Base-by-base conservation (phyloP, 2,113 vertebrate genomes). In the Zosterops borbonicus region DNA sequence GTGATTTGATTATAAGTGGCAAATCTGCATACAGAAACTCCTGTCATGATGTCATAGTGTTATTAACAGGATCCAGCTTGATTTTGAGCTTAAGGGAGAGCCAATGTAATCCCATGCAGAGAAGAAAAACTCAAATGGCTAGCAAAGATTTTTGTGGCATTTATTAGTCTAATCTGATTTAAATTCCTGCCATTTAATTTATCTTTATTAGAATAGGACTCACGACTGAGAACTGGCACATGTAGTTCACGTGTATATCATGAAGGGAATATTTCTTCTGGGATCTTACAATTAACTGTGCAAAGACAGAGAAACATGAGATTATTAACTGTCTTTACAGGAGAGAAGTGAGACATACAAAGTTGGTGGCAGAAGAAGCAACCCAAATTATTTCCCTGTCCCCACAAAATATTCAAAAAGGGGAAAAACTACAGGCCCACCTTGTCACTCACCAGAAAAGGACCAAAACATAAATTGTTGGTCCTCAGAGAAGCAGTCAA, bases 1-100 rank as follows among this genome's bases (percentile, higher is more conserved):
- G 74, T 60, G 15, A 68, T 53, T 87, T 96, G 86, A 92, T 96
- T 89, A 46, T 21, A 90, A 96, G 83, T 87, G 89, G 76, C 44
- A 89, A 90, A 96, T 64, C 64, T 95, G 79, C 71, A 83, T 71
- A 55, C 56, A 74, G 93, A 41, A 56, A 52, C 80, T 81, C 68
- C 64, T 94, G 39, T 24, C 15, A 68, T 82, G 85, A 89, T 64
- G n/a, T 81, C 76, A 77, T 1, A 11, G 49, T 47, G 63, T 49
- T 22, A 67, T 46, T 60, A 87, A 92, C 37, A 88, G 60, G 68
- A 92, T 64, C 55, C 73, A 67, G 73, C 44, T 95, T 68, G 52
- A 77, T 71, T 92, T 71, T 60, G 68, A 86, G 56, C 33, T 86
- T 41, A 33, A 83, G 39, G 70, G 29, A 83, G 46, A 42, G 42